Conservation (phyloP, 2,888 invertebrate genomes). For the Lycaena phlaeas region DNA sequence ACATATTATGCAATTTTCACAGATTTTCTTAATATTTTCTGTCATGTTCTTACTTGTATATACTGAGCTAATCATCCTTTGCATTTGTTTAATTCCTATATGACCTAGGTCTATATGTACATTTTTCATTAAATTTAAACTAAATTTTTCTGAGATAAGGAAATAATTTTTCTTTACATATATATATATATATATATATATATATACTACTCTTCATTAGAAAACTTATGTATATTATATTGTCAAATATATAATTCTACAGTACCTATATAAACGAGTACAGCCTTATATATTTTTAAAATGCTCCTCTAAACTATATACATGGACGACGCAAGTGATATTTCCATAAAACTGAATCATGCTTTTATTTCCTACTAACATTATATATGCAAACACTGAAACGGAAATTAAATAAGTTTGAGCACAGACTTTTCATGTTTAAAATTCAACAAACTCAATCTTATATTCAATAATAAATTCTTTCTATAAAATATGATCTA, state of each 20-base stretch:
- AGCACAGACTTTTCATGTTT: constrained; percentile 13
- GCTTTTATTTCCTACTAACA: constrained; percentile 15
- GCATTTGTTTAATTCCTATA: constrained; percentile 20
- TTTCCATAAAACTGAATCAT: neutral
- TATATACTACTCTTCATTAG: no score
- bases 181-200: no score
- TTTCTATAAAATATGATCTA: no score
- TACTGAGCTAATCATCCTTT: constrained; percentile 14
- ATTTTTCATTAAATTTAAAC: constrained; percentile 14
- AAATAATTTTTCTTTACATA: no score
- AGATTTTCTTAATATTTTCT: no score
- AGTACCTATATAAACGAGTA: no score
- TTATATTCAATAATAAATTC: neutral
- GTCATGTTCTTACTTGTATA: constrained; percentile 17
- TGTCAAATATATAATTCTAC: no score
- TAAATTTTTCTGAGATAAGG: constrained; percentile 17
- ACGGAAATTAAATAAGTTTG: constrained; percentile 21
- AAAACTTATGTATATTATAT: no score
- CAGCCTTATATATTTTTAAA: no score
- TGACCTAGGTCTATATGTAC: constrained; percentile 15
- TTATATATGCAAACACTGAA: constrained; percentile 17
- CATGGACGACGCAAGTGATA: no score
- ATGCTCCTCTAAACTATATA: no score
- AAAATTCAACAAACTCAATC: neutral
- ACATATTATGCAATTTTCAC: no score